Percentiles rank a stretch among this genome's conserved stretches.
phyloP scores from a whole-genome alignment of 2,888 invertebrate species.

The Neocrepidodera transversa region DNA sequence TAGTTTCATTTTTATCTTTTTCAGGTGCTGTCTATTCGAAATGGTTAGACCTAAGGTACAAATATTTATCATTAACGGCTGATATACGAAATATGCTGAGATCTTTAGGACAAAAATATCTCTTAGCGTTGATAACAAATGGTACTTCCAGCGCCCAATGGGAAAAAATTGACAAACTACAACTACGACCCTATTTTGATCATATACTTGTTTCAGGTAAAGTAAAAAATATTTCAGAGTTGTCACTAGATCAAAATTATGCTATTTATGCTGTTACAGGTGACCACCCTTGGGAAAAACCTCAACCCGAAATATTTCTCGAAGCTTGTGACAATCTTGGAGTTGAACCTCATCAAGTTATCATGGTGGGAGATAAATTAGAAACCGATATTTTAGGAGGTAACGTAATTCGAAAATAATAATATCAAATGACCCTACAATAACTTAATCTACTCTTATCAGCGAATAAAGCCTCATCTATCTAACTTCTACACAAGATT shows the following conservation, averaged over 20 bases:
- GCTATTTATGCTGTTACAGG: constrained; percentile 49
- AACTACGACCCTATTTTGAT: constrained; percentile 77
- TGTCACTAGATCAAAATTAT: background rate
- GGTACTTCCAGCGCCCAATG: constrained; percentile 87
- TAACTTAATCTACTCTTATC: no score
- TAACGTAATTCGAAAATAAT: constrained; percentile 42
- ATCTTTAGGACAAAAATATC: constrained; percentile 75
- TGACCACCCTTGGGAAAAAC: constrained; percentile 87
- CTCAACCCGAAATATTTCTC: constrained; percentile 80
- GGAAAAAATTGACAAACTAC: constrained; percentile 82
- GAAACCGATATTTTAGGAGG: constrained; percentile 90
- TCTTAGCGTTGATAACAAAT: constrained; percentile 83
- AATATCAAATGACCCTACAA: background rate
- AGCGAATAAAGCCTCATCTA: background rate
- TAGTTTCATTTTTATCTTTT: constrained; percentile 51
- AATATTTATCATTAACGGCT: constrained; percentile 72
- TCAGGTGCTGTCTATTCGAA: constrained; percentile 74
- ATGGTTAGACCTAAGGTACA: constrained; percentile 83
- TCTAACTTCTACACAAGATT: background rate
- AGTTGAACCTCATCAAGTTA: constrained; percentile 76
- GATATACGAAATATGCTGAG: constrained; percentile 75
- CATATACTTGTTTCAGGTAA: constrained; percentile 76
- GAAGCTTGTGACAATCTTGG: constrained; percentile 79
- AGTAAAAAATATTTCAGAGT: background rate
- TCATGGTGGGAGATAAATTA: constrained; percentile 85